Evolutionary conservation across 2,888 invertebrate genomes (phyloP), one percentile per base, ranked within the genome.

Genomic region (Lepas anatifera): DNA sequence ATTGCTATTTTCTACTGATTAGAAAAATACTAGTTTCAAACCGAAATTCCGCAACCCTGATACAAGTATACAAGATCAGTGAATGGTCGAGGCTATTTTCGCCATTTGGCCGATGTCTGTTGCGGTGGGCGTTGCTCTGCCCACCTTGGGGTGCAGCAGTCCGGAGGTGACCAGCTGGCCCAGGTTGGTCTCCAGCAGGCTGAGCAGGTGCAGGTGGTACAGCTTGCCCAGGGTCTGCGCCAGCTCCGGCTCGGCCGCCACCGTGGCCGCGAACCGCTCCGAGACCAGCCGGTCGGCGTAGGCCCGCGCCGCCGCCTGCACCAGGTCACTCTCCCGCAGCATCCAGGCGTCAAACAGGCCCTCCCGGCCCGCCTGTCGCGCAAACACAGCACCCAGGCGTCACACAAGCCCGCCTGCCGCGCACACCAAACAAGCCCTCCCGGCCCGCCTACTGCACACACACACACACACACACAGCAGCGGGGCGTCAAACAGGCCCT

Each of bases 331-430:
- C 68, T 75, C 75, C 25, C 71, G 48, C 67, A 75, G 25, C 75
- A 75, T 75, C 75, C 75, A 75, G 11, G 72, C 71, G n/a, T 74
- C 69, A 69, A 72, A 75, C 48, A 74, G 66, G 22, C 71, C 71
- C 18, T 29, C 69, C 69, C 68, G 71, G 22, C 74, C 74, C 18
- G 71, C 73, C 29, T 66, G 66, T 3, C 8, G 16, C 39, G 27
- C 25, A 18, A 7, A 39, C 39, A 27, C 18, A 3, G 7, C 22
- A 37, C n/a, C 63, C 18, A 11, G 8, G 8, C 22, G 48, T n/a
- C 25, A 50, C 48, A 50, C 8, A 50, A 50, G n/a, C n/a, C 48
- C 22, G 8, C 16, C 48, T 50, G 48, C 1, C 48, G n/a, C 48
- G 25, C 10, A 10, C 48, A 50, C 48, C 2, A n/a, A n/a, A n/a